Evolutionary conservation across 1,140 invertebrate species (phyloP).

Genomic region (Uloborus diversus): DNA sequence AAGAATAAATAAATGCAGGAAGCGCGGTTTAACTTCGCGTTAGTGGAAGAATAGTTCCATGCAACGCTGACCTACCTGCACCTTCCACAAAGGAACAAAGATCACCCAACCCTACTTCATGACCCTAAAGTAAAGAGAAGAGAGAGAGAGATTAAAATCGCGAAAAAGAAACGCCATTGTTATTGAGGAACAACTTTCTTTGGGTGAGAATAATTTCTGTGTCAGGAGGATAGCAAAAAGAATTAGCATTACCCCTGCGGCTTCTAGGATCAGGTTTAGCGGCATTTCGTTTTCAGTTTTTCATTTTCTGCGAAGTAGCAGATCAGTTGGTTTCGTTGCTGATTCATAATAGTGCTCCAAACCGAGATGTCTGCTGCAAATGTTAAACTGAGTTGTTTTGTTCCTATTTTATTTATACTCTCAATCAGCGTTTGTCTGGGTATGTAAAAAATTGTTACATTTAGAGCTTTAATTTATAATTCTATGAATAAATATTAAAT

Average conservation of each 20-base stretch:
- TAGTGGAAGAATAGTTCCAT: too few relatives aligned
- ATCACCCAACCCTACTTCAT: not conserved
- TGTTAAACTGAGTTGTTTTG: not conserved
- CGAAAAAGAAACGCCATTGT: slow-evolving; percentile 9
- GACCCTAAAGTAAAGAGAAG: not conserved
- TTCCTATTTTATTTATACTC: not conserved
- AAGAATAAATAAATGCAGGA: too few relatives aligned
- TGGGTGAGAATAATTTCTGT: slow-evolving; percentile 41
- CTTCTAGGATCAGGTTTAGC: slow-evolving; percentile 19
- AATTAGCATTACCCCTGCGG: not conserved
- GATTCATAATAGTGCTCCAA: not conserved
- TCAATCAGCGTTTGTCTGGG: too few relatives aligned
- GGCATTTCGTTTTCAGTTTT: slow-evolving; percentile 21
- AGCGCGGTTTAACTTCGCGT: too few relatives aligned
- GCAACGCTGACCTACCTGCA: too few relatives aligned
- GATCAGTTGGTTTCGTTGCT: not conserved
- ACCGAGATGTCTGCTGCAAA: not conserved
- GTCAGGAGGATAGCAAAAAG: slow-evolving; percentile 46
- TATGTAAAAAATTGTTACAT: too few relatives aligned
- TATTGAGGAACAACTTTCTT: slow-evolving; percentile 33
- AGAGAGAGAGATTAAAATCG: not conserved
- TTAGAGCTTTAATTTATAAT: too few relatives aligned
- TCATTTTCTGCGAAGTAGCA: not conserved
- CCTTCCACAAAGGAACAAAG: too few relatives aligned
- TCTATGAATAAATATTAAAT: too few relatives aligned